A percentile compares a stretch with the other conserved stretches of the same genome.
These are phyloP conservation scores for Drosophila atroscutellata DNA, from an alignment of 2,888 invertebrate genomes.

Conservation along the genomic window DNA sequence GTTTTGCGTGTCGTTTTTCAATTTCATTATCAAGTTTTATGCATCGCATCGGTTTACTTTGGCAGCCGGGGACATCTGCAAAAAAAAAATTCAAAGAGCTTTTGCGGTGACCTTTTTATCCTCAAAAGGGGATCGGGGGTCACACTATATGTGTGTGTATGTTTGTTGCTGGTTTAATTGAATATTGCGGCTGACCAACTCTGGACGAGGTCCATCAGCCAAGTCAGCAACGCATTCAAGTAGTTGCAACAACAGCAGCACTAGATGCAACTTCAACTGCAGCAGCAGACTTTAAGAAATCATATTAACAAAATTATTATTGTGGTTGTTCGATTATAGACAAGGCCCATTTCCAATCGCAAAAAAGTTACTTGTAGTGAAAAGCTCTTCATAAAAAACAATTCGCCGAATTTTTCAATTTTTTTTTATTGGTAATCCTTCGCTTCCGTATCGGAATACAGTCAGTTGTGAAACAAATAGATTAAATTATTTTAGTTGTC, in stretches of 20 bases:
- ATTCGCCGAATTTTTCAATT: rapidly evolving
- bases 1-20: slow-evolving; percentile 47
- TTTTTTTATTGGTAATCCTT: not conserved
- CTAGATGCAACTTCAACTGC: slow-evolving; percentile 23
- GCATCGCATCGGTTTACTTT: slow-evolving; percentile 62
- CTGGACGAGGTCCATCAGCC: slow-evolving; percentile 46
- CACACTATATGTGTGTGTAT: slow-evolving; percentile 4
- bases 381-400: not conserved
- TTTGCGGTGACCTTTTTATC: slow-evolving; percentile 65
- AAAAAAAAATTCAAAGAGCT: slow-evolving; percentile 31
- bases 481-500: not conserved
- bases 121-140: not conserved
- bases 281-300: slow-evolving; percentile 29
- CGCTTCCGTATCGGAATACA: not conserved
- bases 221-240: slow-evolving; percentile 24
- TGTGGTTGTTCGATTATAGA: not conserved
- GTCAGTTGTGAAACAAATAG: not conserved
- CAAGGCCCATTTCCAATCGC: not conserved
- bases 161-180: slow-evolving; percentile 55
- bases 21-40: slow-evolving; percentile 75
- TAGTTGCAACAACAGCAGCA: slow-evolving; percentile 28
- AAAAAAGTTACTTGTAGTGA: not conserved
- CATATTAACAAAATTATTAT: slow-evolving; percentile 1
- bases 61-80: slow-evolving; percentile 39
- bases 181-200: slow-evolving; percentile 64